Percentiles rank a stretch among this genome's conserved stretches.
Evolutionary conservation across 2,888 invertebrate genomes (phyloP).

Genomic region (Polyommatus icarus): DNA sequence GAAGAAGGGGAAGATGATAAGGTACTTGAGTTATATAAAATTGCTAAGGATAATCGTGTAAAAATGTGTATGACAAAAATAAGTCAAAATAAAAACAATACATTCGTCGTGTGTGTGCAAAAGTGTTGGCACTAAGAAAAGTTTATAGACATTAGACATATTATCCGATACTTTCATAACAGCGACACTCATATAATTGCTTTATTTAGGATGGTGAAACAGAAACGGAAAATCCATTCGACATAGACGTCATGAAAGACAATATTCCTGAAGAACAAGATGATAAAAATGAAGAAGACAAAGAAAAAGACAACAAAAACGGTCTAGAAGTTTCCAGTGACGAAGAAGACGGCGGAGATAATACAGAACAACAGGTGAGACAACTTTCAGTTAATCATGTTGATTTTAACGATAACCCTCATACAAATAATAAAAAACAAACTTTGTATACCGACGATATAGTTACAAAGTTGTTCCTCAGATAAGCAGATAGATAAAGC

Average conservation of each 20-base stretch:
- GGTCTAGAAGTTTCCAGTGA: slow-evolving; percentile 74
- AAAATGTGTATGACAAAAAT: no score
- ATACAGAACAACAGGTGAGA: slow-evolving; percentile 47
- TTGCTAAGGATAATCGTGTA: no score
- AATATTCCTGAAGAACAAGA: slow-evolving; percentile 61
- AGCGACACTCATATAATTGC: neutral
- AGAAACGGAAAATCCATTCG: slow-evolving; percentile 90
- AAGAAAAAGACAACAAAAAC: slow-evolving; percentile 63
- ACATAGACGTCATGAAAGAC: slow-evolving; percentile 90
- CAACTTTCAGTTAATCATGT: no score
- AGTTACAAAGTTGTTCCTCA: no score
- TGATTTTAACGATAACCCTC: no score
- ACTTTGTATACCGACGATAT: no score
- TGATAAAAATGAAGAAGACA: slow-evolving; percentile 60
- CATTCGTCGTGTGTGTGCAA: no score
- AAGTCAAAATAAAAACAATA: no score
- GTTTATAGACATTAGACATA: no score
- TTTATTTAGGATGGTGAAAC: slow-evolving; percentile 73
- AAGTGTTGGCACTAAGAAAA: no score
- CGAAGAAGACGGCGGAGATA: slow-evolving; percentile 64
- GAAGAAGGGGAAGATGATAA: slow-evolving; percentile 81
- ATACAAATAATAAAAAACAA: no score
- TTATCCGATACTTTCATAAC: neutral
- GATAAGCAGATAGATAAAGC: no score
- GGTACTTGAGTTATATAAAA: slow-evolving; percentile 44